Percentiles rank a stretch among this genome's conserved stretches.
Evolutionary conservation across 2,113 vertebrate species (phyloP).

Genomic region (Loxodonta africana): DNA sequence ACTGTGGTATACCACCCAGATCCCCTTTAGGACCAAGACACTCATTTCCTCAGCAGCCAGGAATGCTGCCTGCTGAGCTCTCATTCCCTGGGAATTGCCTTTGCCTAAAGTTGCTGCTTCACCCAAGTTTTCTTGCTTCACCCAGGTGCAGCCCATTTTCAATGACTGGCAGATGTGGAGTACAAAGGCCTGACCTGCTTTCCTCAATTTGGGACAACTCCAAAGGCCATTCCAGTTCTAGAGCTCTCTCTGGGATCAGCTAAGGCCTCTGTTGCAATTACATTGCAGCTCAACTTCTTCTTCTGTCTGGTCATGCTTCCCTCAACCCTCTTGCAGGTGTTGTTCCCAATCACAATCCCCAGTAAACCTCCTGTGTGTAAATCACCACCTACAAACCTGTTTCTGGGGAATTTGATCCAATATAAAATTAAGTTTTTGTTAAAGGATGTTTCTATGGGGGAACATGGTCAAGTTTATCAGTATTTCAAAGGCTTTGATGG

Average conservation of each 20-base stretch:
- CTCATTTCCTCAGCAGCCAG: no score
- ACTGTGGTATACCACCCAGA: background rate
- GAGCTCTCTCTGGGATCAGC: background rate
- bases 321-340: background rate
- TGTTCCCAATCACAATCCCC: background rate
- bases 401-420: background rate
- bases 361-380: background rate
- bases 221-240: background rate
- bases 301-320: no score
- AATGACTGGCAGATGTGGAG: fast-evolving
- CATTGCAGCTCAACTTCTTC: background rate
- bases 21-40: background rate
- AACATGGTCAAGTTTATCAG: background rate
- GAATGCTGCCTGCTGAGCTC: no score
- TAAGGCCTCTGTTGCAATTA: background rate
- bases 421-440: background rate
- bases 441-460: background rate
- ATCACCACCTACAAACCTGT: background rate
- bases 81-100: background rate
- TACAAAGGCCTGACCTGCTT: background rate
- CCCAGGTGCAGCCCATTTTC: fast-evolving
- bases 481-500: background rate
- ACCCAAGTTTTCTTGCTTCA: background rate
- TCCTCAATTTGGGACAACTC: background rate
- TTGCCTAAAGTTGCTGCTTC: no score